phyloP scores from a whole-genome alignment of 2,797 vertebrate genomes.

The Clangula hyemalis region DNA sequence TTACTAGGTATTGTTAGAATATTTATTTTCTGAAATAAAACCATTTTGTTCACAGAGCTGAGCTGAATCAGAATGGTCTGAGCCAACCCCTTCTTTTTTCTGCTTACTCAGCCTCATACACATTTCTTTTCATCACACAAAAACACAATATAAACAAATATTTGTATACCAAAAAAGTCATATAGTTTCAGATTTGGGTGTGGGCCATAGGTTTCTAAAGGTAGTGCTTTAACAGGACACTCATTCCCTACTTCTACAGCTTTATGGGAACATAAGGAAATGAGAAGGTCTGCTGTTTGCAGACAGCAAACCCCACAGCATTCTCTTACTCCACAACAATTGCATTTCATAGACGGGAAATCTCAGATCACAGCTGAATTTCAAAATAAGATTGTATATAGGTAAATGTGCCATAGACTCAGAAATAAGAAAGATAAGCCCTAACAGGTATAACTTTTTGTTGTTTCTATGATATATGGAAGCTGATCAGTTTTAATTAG shows the following conservation, averaged over 20 bases:
- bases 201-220: neutral
- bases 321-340: neutral
- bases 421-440: neutral
- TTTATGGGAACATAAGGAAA: neutral
- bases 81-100: neutral
- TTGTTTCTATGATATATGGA: neutral
- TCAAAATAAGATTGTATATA: neutral
- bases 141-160: neutral
- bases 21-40: slow-evolving; percentile 34
- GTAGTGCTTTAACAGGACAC: neutral
- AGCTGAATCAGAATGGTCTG: neutral
- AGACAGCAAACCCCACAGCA: neutral
- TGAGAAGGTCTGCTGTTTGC: neutral
- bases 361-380: neutral
- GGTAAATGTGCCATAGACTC: neutral
- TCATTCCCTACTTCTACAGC: neutral
- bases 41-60: neutral
- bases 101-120: neutral
- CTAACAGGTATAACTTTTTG: neutral
- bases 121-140: neutral
- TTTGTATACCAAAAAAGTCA: accelerated
- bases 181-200: neutral
- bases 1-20: slow-evolving; percentile 10
- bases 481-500: neutral
- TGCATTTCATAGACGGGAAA: neutral